Evolutionary conservation across 2,113 vertebrate genomes (phyloP), one percentile per base, ranked within the genome.

Genomic region (Paratilapia polleni): DNA sequence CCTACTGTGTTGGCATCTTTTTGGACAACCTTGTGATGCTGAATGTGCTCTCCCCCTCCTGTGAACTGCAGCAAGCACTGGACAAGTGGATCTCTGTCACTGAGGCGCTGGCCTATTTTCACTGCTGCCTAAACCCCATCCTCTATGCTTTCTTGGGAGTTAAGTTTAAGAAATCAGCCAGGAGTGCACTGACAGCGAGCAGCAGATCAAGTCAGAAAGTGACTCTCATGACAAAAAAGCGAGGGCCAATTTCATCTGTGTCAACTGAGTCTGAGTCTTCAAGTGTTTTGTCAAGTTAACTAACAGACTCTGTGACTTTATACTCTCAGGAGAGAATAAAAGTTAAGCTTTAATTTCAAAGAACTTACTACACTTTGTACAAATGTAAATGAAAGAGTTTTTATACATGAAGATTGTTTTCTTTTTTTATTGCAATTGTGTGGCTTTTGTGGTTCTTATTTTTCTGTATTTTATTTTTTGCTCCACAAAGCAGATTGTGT

Each of bases 261-360:
- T 99, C 98, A 1, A 99, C 98, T 3, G 98, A 99, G 87, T 99
- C 98, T 0, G 98, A 99, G 84, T 99, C 98, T n/a, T 99, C 98
- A 0, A 99, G 98, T 93, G 98, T 97, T 91, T 96, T 99, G 73
- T 97, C 97, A 73, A 98, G 98, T 96, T 99, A 99, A 98, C 96
- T 19, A 41, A 14, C 17, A 8, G 63, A 78, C 15, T 64, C 66
- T 49, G 77, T 64, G 88, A 81, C 85, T 90, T 61, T 8, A 83
- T 28, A n/a, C 43, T 57, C 74, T 76, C 74, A 78, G 62, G 75
- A 80, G 80, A 73, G 36, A 79, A 41, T n/a, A 75, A 61, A 58
- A 88, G 68, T 28, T 91, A 93, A 92, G 84, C 79, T 91, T 92
- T 70, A 38, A 68, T 83, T 83, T 90, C 15, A 82, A 89, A 75